Base-by-base conservation (phyloP, 2,113 vertebrate species). In the Xenus cinereus region DNA sequence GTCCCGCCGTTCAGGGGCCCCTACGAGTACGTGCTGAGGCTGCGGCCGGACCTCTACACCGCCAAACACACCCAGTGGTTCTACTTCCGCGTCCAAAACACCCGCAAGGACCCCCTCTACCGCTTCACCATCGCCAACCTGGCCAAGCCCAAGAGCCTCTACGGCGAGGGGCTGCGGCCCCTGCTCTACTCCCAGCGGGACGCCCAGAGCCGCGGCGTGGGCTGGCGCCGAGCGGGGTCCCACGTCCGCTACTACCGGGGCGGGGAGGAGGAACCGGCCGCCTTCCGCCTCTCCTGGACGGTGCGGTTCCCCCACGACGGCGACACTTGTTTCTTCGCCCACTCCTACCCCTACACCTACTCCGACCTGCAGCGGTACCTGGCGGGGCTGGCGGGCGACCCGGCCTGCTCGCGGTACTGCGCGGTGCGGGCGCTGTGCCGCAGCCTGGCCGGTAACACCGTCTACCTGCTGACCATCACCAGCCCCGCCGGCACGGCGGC, bases 31-130 rank as follows among this genome's bases (percentile, higher is more conserved):
- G 98, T 99, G 94, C 98, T 99, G 90, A 98, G 96, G 12, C 97
- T 99, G 92, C 96, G 97, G 56, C 98, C 98, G 0, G 99, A 99
- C 97, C 97, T 99, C 56, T 99, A 99, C 97, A 99, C 99, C 1
- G 83, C 92, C 93, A 99, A 99, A 80, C 98, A 99, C 97, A 99
- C 99, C 1, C 99, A 99, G 95, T 99, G 99, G 99, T 99, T 99
- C 96, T 99, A 99, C 96, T 99, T 99, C 97, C 97, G 98, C 22
- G 97, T 99, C 75, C 98, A 97, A 93, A 99, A 99, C 97, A 99
- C 98, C 75, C 98, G 98, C 32, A 98, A 95, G 12, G 98, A 95
- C 3, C 92, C 97, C 1, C 98, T 96, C 16, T 99, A 99, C 81
- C 98, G 98, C 85, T 99, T 99, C 98, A 99, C 99, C 39, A 99